Base-by-base conservation (phyloP, 2,888 invertebrate species). In the Pocota personata region DNA sequence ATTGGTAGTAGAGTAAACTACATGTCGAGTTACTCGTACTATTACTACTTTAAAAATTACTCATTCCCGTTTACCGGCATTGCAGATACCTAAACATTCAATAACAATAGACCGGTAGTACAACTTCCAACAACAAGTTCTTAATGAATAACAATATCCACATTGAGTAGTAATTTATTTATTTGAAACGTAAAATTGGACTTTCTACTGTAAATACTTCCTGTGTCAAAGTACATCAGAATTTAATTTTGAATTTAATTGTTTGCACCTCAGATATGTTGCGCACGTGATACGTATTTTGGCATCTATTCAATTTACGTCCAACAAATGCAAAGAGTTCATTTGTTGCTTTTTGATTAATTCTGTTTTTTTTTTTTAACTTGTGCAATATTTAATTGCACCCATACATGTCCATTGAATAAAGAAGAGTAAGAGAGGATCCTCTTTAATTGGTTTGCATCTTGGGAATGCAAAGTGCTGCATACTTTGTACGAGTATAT, bases 371-470 rank as follows among this genome's bases (percentile, higher is more conserved):
- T 14, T 35, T n/a, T 24, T 43, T 52, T 16, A 57, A 7, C 21
- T n/a, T 27, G 6, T 2, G 48, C 0, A 12, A 16, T 35, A 35
- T 58, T 72, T 48, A 64, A 71, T 72, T 79, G 62, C 24, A 72
- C 57, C 12, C 35, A 43, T 50, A 57, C 48, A 76, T 14, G 3
- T 16, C 1, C 2, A 30, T 43, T n/a, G 12, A n/a, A n/a, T 3
- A 35, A 21, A 21, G 14, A 12, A 57, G 27, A 12, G n/a, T 1
- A 62, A 48, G 52, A 78, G 57, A 73, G 62, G 58, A 58, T 58
- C 58, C 16, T 46, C 50, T 69, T 84, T 60, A 84, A 84, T 79
- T 84, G 80, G 80, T 84, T 84, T 55, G 84, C 69, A 73, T 84
- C 84, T 84, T 57, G 71, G 80, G 62, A 71, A 40, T 75, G 48